Conservation (phyloP, 2,888 invertebrate species). For the Penaeus monodon region DNA sequence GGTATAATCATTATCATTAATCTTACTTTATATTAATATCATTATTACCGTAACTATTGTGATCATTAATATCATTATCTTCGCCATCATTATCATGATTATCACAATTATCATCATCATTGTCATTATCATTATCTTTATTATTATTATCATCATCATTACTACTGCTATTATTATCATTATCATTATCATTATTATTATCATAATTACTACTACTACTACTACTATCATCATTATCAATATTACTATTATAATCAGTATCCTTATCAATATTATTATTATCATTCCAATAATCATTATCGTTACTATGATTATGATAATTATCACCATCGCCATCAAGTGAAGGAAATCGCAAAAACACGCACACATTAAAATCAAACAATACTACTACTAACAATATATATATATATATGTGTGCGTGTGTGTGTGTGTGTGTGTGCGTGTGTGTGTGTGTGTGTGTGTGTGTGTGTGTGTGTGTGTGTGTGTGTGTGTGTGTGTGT, state of each 20-base stretch:
- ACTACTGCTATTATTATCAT: constrained; percentile 10
- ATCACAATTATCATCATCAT: background rate
- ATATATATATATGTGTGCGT: too few relatives aligned
- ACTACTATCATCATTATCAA: background rate
- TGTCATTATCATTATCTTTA: background rate
- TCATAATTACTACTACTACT: background rate
- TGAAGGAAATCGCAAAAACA: too few relatives aligned
- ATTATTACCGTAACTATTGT: background rate
- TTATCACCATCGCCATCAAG: too few relatives aligned
- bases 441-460: too few relatives aligned
- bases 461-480: too few relatives aligned
- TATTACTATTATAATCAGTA: background rate
- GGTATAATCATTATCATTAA: background rate
- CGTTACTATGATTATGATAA: too few relatives aligned
- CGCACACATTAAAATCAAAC: too few relatives aligned
- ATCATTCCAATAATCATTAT: too few relatives aligned
- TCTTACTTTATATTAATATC: background rate
- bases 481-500: too few relatives aligned
- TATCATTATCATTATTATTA: background rate
- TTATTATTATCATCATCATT: too few relatives aligned
- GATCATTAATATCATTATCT: background rate
- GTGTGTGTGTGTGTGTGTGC: too few relatives aligned
- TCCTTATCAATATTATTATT: background rate
- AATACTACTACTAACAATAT: too few relatives aligned
- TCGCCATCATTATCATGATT: background rate